phyloP scores from a whole-genome alignment of 2,888 invertebrate genomes.

The Himalopsyche kuldschensis region DNA sequence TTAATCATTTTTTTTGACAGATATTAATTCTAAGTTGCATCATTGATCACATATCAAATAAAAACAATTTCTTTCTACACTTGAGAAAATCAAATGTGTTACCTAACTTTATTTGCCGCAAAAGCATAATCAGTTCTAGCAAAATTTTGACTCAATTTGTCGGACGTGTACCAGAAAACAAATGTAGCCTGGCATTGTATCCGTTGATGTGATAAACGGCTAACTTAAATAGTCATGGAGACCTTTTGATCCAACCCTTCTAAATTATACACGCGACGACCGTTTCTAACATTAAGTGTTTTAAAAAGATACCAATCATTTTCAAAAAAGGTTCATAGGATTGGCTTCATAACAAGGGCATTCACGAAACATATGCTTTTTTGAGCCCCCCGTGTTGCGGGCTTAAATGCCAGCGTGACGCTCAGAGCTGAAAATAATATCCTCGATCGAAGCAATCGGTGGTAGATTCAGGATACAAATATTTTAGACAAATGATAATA shows the following conservation, averaged over 20 bases:
- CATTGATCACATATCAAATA: too few species aligned
- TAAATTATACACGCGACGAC: conserved; percentile 14
- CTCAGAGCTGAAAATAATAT: conserved; percentile 12
- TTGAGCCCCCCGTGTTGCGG: conserved; percentile 12
- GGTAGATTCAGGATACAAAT: not conserved
- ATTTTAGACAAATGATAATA: not conserved
- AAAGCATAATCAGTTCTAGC: too few species aligned
- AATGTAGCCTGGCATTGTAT: not conserved
- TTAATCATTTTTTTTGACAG: too few species aligned
- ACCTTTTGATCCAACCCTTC: conserved; percentile 11
- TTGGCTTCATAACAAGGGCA: conserved; percentile 14
- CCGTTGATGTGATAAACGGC: not conserved
- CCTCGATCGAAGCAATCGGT: not conserved
- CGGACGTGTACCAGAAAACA: too few species aligned
- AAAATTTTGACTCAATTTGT: too few species aligned
- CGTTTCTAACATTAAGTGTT: conserved; percentile 12
- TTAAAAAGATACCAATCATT: conserved; percentile 14
- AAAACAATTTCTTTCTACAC: too few species aligned
- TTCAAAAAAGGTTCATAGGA: not conserved
- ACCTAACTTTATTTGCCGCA: too few species aligned
- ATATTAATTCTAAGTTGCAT: too few species aligned
- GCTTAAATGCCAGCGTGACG: conserved; percentile 12
- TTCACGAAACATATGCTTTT: conserved; percentile 5
- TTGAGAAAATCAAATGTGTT: too few species aligned
- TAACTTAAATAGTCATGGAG: not conserved